phyloP scores from a whole-genome alignment of 2,797 vertebrate genomes.

The Pantherophis alleghaniensis region DNA sequence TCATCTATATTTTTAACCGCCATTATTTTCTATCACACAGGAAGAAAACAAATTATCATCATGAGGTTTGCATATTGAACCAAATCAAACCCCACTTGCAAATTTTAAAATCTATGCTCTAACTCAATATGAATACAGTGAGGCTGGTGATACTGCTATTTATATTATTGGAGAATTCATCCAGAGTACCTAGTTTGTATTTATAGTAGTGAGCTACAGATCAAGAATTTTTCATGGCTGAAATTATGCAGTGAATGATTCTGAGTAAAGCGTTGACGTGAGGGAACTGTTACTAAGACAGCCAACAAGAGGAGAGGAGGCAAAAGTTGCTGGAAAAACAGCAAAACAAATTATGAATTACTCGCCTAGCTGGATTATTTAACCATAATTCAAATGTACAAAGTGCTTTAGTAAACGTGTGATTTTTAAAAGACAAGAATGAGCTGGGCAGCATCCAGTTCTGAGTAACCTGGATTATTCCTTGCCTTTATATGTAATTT shows the following conservation, averaged over 20 bases:
- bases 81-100: slow-evolving; percentile 25
- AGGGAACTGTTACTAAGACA: slow-evolving; percentile 60
- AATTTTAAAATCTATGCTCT: slow-evolving; percentile 16
- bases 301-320: slow-evolving; percentile 60
- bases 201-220: slow-evolving; percentile 57
- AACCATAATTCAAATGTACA: slow-evolving; percentile 59
- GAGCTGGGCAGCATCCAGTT: slow-evolving; percentile 26
- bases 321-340: slow-evolving; percentile 66
- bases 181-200: slow-evolving; percentile 42
- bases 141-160: neutral
- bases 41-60: slow-evolving; percentile 29
- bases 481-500: slow-evolving; percentile 58
- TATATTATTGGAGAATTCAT: slow-evolving; percentile 15
- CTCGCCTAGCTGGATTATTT: slow-evolving; percentile 65
- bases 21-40: neutral
- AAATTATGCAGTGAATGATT: slow-evolving; percentile 68
- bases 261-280: slow-evolving; percentile 64
- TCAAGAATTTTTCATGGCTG: slow-evolving; percentile 55
- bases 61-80: neutral
- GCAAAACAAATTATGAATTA: slow-evolving; percentile 60
- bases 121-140: neutral
- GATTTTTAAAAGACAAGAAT: slow-evolving; percentile 60
- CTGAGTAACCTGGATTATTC: slow-evolving; percentile 61
- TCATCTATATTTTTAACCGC: neutral
- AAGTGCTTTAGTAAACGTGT: slow-evolving; percentile 58